Percentiles rank a stretch among this genome's conserved stretches.
These are phyloP conservation scores for Chymomyza amoena DNA, from an alignment of 2,888 invertebrate species.

Conservation along the genomic window DNA sequence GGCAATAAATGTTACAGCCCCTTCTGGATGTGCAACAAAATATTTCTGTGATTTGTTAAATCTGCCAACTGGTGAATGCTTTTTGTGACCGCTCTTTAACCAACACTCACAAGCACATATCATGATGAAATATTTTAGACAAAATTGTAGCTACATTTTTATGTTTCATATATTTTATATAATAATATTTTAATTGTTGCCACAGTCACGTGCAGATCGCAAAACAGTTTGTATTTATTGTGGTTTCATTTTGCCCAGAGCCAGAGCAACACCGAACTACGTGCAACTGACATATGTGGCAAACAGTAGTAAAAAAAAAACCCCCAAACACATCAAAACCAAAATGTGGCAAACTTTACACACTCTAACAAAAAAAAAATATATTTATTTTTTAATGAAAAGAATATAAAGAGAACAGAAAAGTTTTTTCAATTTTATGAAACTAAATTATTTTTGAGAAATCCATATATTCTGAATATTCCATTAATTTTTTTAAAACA, in stretches of 20 bases:
- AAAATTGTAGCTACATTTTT: neutral
- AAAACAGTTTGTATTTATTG: slow-evolving; percentile 68
- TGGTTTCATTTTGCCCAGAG: slow-evolving; percentile 39
- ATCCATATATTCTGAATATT: too few species aligned
- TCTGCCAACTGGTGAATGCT: neutral
- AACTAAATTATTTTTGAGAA: too few species aligned
- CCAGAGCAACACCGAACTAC: slow-evolving; percentile 30
- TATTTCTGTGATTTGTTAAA: neutral
- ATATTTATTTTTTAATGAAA: neutral
- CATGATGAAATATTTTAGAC: neutral
- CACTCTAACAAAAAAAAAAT: neutral
- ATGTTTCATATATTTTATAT: slow-evolving; percentile 33
- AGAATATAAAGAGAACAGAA: too few species aligned
- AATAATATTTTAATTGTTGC: slow-evolving; percentile 68
- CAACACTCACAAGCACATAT: neutral
- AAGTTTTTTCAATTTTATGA: too few species aligned
- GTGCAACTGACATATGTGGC: slow-evolving; percentile 59
- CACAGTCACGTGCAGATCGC: slow-evolving; percentile 40
- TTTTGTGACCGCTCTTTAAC: neutral
- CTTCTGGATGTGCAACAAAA: neutral
- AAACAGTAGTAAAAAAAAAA: slow-evolving; percentile 17
- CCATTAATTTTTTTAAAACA: too few species aligned
- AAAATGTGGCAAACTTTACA: neutral
- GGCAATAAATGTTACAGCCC: neutral
- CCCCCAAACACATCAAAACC: neutral